Conservation (phyloP, 2,888 invertebrate genomes). For the Flexamia atlantica region DNA sequence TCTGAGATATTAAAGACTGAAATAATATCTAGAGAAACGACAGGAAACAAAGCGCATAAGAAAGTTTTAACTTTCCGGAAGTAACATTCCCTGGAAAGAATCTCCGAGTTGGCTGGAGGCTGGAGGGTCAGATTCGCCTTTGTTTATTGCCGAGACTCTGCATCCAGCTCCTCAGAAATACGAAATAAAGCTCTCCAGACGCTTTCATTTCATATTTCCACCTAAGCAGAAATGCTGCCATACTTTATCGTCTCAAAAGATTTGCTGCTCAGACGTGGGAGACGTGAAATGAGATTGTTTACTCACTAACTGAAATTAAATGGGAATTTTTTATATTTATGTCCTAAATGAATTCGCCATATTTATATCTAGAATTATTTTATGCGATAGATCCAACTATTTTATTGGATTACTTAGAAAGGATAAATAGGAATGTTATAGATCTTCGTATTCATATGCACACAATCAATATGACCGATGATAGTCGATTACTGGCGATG, state of each 20-base stretch:
- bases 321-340: too few species aligned
- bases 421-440: too few species aligned
- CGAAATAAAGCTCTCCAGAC: background rate
- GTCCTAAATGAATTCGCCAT: too few species aligned
- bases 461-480: too few species aligned
- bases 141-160: background rate
- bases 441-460: too few species aligned
- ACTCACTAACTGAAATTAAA: too few species aligned
- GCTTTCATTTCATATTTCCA: constrained; percentile 9
- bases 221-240: background rate
- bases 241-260: background rate
- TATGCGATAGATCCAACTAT: too few species aligned
- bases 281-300: too few species aligned
- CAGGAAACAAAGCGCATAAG: constrained; percentile 23
- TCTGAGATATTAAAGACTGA: background rate
- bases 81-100: background rate
- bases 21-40: background rate
- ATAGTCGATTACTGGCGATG: too few species aligned
- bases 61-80: constrained; percentile 25
- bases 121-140: background rate
- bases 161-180: background rate
- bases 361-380: too few species aligned
- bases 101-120: constrained; percentile 3
- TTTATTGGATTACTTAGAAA: too few species aligned
- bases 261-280: too few species aligned